These are phyloP conservation scores for Sparidentex hasta DNA, from an alignment of 2,797 vertebrate genomes.

Conservation along the genomic window DNA sequence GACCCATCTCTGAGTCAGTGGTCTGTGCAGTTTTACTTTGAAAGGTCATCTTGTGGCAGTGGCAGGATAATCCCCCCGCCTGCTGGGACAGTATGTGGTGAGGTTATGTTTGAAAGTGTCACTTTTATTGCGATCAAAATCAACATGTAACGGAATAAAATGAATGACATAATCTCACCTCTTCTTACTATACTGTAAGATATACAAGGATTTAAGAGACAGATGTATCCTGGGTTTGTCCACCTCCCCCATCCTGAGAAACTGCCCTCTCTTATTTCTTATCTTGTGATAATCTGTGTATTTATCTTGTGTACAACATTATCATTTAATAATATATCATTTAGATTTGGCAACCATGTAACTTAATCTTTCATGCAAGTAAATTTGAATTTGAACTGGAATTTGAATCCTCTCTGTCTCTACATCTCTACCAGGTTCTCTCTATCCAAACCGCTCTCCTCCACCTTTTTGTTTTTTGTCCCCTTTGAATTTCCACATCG, in stretches of 20 bases:
- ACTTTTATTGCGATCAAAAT: background rate
- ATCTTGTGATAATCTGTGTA: too few species aligned
- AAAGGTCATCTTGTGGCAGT: background rate
- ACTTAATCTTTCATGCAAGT: too few species aligned
- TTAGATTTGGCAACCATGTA: too few species aligned
- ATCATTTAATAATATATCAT: too few species aligned
- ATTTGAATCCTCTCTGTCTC: background rate
- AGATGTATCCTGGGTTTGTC: too few species aligned
- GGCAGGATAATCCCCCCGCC: too few species aligned
- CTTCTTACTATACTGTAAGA: too few species aligned
- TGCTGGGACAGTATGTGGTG: background rate
- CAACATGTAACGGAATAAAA: background rate
- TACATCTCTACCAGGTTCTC: background rate
- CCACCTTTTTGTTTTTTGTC: background rate
- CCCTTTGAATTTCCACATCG: conserved; percentile 10
- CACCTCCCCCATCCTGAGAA: too few species aligned
- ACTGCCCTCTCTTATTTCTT: too few species aligned
- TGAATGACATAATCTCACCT: background rate
- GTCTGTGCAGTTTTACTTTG: background rate
- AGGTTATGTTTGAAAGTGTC: background rate
- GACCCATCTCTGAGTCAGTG: background rate
- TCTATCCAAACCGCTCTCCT: background rate
- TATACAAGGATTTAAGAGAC: too few species aligned
- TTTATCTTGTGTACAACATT: too few species aligned
- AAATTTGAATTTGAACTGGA: too few species aligned